Conservation (phyloP, 1,140 invertebrate species). For the Drosophila mojavensis region DNA sequence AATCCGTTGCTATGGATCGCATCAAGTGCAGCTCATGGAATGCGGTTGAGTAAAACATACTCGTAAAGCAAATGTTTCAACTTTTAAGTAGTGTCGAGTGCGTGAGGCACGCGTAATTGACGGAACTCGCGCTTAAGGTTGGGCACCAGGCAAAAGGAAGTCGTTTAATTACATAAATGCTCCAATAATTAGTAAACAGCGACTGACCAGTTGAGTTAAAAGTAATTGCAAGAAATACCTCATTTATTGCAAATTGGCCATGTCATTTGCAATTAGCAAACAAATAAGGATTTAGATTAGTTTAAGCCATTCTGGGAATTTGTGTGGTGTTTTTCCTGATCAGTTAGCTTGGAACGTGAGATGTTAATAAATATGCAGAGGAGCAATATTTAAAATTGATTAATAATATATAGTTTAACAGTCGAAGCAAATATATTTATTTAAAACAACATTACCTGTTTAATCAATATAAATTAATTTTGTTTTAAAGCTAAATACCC, state of each 20-base stretch:
- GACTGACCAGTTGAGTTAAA: background rate
- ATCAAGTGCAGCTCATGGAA: slow-evolving; percentile 48
- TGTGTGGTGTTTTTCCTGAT: too few species aligned
- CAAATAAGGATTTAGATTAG: background rate
- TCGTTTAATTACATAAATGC: slow-evolving; percentile 5
- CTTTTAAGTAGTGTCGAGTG: slow-evolving; percentile 29
- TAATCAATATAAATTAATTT: too few species aligned
- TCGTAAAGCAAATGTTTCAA: slow-evolving; percentile 32
- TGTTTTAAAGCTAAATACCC: too few species aligned
- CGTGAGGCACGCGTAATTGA: slow-evolving; percentile 42
- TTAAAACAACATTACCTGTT: too few species aligned
- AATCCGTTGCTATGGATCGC: slow-evolving; percentile 34
- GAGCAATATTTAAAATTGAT: too few species aligned
- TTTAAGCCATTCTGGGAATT: background rate
- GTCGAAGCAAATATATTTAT: too few species aligned
- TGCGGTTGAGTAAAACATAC: slow-evolving; percentile 49
- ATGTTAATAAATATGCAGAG: too few species aligned
- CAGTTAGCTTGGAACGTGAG: too few species aligned
- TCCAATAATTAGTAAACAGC: background rate
- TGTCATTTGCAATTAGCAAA: background rate
- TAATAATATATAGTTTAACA: too few species aligned
- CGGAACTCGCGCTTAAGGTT: slow-evolving; percentile 24
- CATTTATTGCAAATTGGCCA: background rate
- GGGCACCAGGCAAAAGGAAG: slow-evolving; percentile 3
- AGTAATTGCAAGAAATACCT: background rate